phyloP scores from a whole-genome alignment of 1,140 invertebrate species.

The Nephotettix cincticeps region DNA sequence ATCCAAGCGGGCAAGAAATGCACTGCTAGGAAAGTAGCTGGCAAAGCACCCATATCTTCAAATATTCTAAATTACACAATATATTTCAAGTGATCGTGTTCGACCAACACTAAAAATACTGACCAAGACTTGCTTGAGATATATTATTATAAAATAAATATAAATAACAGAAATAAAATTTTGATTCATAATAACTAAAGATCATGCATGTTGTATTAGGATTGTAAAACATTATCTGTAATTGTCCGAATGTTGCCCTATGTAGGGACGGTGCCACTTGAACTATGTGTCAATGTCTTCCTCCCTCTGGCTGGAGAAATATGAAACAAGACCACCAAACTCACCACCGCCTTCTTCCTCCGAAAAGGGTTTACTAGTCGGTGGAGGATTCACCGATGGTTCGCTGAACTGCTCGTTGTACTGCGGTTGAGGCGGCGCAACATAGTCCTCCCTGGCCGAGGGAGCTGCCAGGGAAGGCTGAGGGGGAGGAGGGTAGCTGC shows the following conservation, averaged over 20 bases:
- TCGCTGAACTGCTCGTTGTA: slow-evolving; percentile 41
- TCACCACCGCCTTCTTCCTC: slow-evolving; percentile 64
- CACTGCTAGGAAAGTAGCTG: too few relatives aligned
- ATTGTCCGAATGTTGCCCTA: background rate
- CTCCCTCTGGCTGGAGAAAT: slow-evolving; percentile 80
- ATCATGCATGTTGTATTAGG: background rate
- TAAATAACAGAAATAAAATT: too few relatives aligned
- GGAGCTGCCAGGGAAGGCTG: too few relatives aligned
- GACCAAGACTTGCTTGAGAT: too few relatives aligned
- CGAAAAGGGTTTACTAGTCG: slow-evolving; percentile 45
- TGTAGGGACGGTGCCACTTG: background rate
- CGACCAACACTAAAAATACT: too few relatives aligned
- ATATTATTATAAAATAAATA: too few relatives aligned
- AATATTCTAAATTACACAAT: too few relatives aligned
- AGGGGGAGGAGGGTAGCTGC: background rate
- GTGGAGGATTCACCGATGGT: background rate
- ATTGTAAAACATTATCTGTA: background rate
- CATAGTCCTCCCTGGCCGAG: background rate
- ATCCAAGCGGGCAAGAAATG: too few relatives aligned
- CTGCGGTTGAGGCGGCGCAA: slow-evolving; percentile 29
- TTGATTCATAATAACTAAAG: background rate
- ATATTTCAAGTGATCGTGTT: too few relatives aligned
- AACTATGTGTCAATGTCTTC: slow-evolving; percentile 49
- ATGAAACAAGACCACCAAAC: slow-evolving; percentile 83
- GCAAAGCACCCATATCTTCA: too few relatives aligned